These are phyloP conservation scores for Hoplostethus atlanticus DNA, from an alignment of 2,797 vertebrate genomes.

Conservation along the genomic window DNA sequence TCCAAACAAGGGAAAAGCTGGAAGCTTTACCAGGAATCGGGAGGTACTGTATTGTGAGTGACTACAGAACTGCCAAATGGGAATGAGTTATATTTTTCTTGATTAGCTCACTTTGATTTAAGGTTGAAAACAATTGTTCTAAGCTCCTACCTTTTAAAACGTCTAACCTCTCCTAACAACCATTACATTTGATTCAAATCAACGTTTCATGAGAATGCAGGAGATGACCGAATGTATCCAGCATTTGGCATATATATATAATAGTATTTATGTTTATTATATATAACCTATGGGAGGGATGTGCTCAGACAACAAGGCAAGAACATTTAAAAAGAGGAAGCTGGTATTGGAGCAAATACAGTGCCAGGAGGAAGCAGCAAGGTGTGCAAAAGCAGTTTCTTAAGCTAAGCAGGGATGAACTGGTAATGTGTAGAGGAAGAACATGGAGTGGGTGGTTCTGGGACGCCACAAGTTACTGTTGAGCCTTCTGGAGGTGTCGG, in stretches of 20 bases:
- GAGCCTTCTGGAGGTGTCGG: neutral
- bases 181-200: neutral
- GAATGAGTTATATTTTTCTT: neutral
- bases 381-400: conserved; percentile 4
- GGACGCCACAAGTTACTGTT: neutral
- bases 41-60: neutral
- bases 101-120: too few species aligned
- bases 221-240: neutral
- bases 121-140: too few species aligned
- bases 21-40: neutral
- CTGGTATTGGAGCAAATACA: neutral
- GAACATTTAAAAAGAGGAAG: neutral
- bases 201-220: neutral
- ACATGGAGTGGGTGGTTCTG: neutral
- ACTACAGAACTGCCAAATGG: neutral
- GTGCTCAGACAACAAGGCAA: too few species aligned
- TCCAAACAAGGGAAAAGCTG: conserved; percentile 1
- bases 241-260: too few species aligned
- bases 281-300: neutral
- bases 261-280: neutral
- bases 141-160: neutral
- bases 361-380: neutral
- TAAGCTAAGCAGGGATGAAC: conserved; percentile 1
- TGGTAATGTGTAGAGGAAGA: neutral
- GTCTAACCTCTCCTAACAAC: neutral